Evolutionary conservation across 1,140 invertebrate species (phyloP).

Genomic region (Patella vulgata): DNA sequence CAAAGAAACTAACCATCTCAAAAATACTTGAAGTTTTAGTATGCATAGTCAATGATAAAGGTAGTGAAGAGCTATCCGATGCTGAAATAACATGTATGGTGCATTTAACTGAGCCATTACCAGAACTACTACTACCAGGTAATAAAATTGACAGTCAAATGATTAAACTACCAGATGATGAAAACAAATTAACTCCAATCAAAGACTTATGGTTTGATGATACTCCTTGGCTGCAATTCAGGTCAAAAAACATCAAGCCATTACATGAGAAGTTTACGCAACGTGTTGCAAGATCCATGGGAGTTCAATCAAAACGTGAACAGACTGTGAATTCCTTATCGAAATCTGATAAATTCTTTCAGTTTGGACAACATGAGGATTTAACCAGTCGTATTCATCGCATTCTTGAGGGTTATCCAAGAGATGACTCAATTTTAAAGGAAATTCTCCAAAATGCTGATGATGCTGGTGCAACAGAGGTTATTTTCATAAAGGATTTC

Average conservation of each 20-base stretch:
- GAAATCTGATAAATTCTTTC: constrained; percentile 6
- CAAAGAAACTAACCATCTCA: too few species aligned
- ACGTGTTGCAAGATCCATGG: constrained; percentile 27
- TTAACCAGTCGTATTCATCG: constrained; percentile 51
- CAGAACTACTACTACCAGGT: not conserved
- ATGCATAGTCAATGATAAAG: too few species aligned
- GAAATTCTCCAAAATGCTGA: constrained; percentile 68
- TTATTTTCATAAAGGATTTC: constrained; percentile 57
- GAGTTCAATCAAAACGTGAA: constrained; percentile 40
- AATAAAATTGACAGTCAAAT: not conserved
- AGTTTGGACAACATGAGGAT: constrained; percentile 57
- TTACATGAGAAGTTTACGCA: constrained; percentile 34
- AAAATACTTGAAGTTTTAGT: too few species aligned
- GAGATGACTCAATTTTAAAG: constrained; percentile 49
- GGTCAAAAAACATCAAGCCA: constrained; percentile 20
- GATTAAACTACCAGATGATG: constrained; percentile 28
- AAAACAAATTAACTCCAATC: constrained; percentile 8
- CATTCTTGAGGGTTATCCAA: constrained; percentile 54
- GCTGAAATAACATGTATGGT: not conserved
- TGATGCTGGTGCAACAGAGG: constrained; percentile 59
- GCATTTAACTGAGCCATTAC: not conserved
- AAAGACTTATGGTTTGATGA: constrained; percentile 41
- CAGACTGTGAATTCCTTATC: constrained; percentile 21
- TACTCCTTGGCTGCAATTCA: constrained; percentile 12
- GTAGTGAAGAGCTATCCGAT: not conserved